phyloP scores from a whole-genome alignment of 64 coral and sea anemone genomes.

The Stichodactyla mertensii region DNA sequence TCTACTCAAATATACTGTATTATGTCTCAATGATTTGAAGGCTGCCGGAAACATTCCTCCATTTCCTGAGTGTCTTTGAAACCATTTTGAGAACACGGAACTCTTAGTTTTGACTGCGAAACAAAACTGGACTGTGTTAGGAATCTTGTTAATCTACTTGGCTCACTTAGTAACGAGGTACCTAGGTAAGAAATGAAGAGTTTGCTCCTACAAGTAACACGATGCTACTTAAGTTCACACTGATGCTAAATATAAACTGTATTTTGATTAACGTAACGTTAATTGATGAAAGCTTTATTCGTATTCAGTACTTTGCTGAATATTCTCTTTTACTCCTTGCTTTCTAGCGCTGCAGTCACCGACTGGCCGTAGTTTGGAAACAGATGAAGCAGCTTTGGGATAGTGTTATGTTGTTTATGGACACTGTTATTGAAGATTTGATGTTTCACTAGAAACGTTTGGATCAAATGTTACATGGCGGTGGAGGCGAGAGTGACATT shows the following conservation, averaged over 20 bases:
- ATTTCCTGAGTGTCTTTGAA: conserved; percentile 93
- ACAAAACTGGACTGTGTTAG: neutral
- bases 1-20: conserved; percentile 74
- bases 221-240: conserved; percentile 26
- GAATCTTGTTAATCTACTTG: neutral
- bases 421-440: conserved; percentile 7
- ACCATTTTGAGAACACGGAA: conserved; percentile 69
- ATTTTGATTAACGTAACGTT: conserved; percentile 96
- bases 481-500: conserved; percentile 71
- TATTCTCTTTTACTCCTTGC: conserved; percentile 26
- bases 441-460: conserved; percentile 22
- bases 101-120: conserved; percentile 30
- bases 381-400: conserved; percentile 52
- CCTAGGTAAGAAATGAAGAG: conserved; percentile 12
- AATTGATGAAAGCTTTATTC: conserved; percentile 98
- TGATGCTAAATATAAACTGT: conserved; percentile 95
- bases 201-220: conserved; percentile 15
- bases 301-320: conserved; percentile 45
- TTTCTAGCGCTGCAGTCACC: conserved; percentile 18
- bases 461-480: conserved; percentile 96
- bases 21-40: conserved; percentile 85
- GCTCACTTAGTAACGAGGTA: neutral
- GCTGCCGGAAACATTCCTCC: conserved; percentile 81
- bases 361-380: neutral
- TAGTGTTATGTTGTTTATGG: neutral